phyloP scores from a whole-genome alignment of 1,140 invertebrate species.

The Listronotus oregonensis region DNA sequence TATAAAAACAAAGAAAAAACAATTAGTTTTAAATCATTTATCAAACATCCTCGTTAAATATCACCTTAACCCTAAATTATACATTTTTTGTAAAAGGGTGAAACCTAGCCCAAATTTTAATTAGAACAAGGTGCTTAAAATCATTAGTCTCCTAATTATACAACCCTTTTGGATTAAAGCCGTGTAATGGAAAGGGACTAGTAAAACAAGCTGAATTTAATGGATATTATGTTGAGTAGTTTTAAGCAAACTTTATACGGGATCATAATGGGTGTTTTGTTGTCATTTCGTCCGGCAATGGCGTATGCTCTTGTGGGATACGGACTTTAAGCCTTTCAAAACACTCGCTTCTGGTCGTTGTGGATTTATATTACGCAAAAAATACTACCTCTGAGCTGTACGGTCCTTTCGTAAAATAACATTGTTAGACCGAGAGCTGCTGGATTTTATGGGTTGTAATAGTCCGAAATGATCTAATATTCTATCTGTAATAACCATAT shows the following conservation, averaged over 20 bases:
- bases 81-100: slow-evolving; percentile 9
- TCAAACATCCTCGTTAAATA: too few species aligned
- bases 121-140: slow-evolving; percentile 34
- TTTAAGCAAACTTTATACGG: slow-evolving; percentile 24
- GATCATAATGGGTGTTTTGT: slow-evolving; percentile 17
- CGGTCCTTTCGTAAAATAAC: not conserved
- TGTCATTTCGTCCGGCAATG: slow-evolving; percentile 14
- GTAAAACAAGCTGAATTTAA: slow-evolving; percentile 26
- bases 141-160: slow-evolving; percentile 31
- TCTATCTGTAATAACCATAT: too few species aligned
- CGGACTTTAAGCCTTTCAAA: slow-evolving; percentile 9
- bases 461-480: too few species aligned
- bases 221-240: slow-evolving; percentile 28
- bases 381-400: not conserved
- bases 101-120: slow-evolving; percentile 20
- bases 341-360: slow-evolving; percentile 6
- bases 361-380: slow-evolving; percentile 8
- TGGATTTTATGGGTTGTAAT: too few species aligned
- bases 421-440: not conserved
- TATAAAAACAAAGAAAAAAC: too few species aligned
- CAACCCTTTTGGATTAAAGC: slow-evolving; percentile 28
- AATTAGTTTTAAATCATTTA: too few species aligned
- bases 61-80: not conserved
- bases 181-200: slow-evolving; percentile 26
- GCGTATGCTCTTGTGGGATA: slow-evolving; percentile 4